Evolutionary conservation across 2,888 invertebrate species (phyloP).

Genomic region (Aleiodes testaceus): DNA sequence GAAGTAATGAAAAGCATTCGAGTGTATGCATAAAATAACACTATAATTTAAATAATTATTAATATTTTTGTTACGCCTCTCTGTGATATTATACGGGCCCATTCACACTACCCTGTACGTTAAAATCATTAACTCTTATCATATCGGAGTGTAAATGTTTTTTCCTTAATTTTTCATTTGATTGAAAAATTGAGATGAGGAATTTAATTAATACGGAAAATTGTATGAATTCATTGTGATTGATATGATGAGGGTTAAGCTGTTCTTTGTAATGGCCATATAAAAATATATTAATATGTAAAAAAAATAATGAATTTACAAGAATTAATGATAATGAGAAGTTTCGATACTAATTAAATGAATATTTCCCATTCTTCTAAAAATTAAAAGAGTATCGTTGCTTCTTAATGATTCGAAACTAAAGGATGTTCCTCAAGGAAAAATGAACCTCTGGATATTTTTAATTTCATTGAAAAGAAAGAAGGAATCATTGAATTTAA

Average conservation of each 20-base stretch:
- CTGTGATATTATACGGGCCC: constrained; percentile 72
- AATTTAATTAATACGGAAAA: not conserved
- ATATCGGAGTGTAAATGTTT: constrained; percentile 49
- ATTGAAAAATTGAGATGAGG: constrained; percentile 1
- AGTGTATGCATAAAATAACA: constrained; percentile 57
- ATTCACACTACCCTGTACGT: constrained; percentile 67
- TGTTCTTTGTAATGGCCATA: constrained; percentile 17
- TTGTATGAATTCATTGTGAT: not conserved
- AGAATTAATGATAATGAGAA: constrained; percentile 4
- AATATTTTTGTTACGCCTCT: constrained; percentile 71
- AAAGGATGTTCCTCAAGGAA: constrained; percentile 20
- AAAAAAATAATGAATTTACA: not conserved
- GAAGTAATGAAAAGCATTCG: constrained; percentile 57
- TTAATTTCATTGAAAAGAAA: not conserved
- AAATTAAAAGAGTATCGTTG: constrained; percentile 5
- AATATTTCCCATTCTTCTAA: too few relatives aligned
- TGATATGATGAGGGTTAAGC: constrained; percentile 4
- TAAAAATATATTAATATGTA: not conserved
- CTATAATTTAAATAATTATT: constrained; percentile 63
- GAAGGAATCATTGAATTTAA: constrained; percentile 2
- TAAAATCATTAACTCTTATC: constrained; percentile 64
- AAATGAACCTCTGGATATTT: constrained; percentile 22
- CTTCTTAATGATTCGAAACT: not conserved
- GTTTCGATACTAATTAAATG: not conserved
- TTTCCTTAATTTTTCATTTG: too few relatives aligned